A percentile compares a stretch with the other conserved stretches of the same genome.
Conservation (phyloP, 1,140 invertebrate genomes). For the Sarcophaga peregrina region DNA sequence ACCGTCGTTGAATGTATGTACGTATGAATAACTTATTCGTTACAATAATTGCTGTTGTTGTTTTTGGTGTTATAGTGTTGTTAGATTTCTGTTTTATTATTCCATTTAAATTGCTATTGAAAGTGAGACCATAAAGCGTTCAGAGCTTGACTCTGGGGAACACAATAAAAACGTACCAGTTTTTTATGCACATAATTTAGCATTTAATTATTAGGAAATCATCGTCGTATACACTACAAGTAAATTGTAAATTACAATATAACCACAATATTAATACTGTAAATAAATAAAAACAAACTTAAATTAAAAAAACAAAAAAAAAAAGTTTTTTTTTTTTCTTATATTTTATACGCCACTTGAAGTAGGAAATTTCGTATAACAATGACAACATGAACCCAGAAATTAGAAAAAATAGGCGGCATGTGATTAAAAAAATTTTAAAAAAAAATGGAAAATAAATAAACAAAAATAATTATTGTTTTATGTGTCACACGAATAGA, state of each 20-base stretch:
- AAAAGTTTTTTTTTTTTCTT: no score
- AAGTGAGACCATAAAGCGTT: slow-evolving; percentile 12
- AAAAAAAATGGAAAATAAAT: background rate
- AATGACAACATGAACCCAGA: no score
- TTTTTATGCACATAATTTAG: slow-evolving; percentile 17
- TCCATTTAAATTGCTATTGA: slow-evolving; percentile 6
- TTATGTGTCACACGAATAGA: background rate
- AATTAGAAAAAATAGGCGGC: background rate
- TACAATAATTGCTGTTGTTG: no score
- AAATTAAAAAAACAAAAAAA: no score
- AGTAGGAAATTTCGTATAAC: no score
- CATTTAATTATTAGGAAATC: slow-evolving; percentile 25
- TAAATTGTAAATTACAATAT: background rate
- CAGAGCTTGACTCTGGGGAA: background rate
- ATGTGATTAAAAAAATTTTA: background rate
- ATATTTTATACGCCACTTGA: no score
- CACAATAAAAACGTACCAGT: background rate
- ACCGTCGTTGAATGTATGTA: no score
- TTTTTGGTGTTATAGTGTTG: no score
- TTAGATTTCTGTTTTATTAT: no score
- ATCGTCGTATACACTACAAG: background rate
- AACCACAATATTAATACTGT: background rate
- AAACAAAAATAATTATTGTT: background rate
- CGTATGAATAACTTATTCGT: no score
- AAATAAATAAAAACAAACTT: background rate